Evolutionary conservation across 2,113 vertebrate species (phyloP), one percentile per base, ranked within the genome.

Genomic region (Poeciliopsis retropinna): DNA sequence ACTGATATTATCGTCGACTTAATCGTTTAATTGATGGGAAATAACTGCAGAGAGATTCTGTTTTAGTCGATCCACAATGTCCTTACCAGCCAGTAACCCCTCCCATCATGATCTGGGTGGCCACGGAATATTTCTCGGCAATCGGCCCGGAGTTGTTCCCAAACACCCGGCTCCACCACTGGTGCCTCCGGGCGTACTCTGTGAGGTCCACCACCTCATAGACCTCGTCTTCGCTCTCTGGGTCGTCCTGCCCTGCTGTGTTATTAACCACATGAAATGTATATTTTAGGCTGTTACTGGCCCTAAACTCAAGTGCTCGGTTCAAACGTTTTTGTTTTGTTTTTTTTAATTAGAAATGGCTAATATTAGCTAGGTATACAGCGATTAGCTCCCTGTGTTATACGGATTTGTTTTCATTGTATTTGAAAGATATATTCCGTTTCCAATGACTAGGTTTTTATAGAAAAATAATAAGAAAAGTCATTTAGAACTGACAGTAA

Each of bases 21-120:
- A 41, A 39, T 39, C 39, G 12, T 39, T 39, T 39, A 39, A 41
- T 11, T 37, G 34, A 37, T 12, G 34, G 4, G 39, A 41, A 41
- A 41, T 41, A 41, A 41, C 14, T 37, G 34, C 34, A 37, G 11
- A 37, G 34, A 37, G 34, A 37, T 37, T 37, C 34, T 11, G 34
- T 37, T 37, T 37, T 37, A 37, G 34, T 37, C 34, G 10, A 37
- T 37, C 10, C 34, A 37, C 10, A 37, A 11, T 37, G 39, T 57
- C 44, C 95, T 94, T 94, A 99, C 98, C 98, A 99, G 92, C 98
- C 98, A 68, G 96, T 96, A 71, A 98, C 94, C 2, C 98, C 98
- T 67, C 98, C 98, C 96, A 98, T 97, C 90, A 97, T 95, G 79
- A 99, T 96, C 93, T 99, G 98, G 0, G 98, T 98, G 67, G 98